These are phyloP conservation scores for Cebidichthys violaceus DNA, from an alignment of 2,113 vertebrate species.

Conservation along the genomic window DNA sequence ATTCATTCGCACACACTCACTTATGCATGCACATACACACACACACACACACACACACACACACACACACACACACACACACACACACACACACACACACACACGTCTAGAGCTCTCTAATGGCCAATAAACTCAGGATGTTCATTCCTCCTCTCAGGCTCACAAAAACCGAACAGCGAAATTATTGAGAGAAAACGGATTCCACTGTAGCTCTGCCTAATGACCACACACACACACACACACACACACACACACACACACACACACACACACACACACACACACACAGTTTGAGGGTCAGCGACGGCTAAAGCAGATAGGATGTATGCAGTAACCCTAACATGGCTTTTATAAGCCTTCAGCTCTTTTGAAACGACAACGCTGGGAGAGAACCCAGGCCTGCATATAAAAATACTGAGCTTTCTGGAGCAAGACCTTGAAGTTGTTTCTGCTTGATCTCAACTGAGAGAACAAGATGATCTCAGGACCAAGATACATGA, in stretches of 20 bases:
- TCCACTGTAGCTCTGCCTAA: slow-evolving; percentile 73
- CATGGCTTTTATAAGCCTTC: slow-evolving; percentile 79
- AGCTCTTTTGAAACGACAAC: slow-evolving; percentile 68
- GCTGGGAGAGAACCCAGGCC: slow-evolving; percentile 71
- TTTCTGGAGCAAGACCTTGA: slow-evolving; percentile 73
- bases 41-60: slow-evolving; percentile 26
- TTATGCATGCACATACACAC: slow-evolving; percentile 8
- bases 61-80: slow-evolving; percentile 34
- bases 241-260: slow-evolving; percentile 44
- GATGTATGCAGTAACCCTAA: slow-evolving; percentile 75
- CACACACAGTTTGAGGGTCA: slow-evolving; percentile 64
- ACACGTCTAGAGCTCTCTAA: slow-evolving; percentile 69
- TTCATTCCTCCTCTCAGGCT: slow-evolving; percentile 75
- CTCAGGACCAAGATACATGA: neutral
- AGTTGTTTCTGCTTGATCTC: slow-evolving; percentile 67
- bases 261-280: slow-evolving; percentile 48
- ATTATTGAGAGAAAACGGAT: slow-evolving; percentile 78
- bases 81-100: slow-evolving; percentile 20
- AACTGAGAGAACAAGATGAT: slow-evolving; percentile 42
- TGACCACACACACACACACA: slow-evolving; percentile 65
- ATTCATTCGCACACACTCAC: slow-evolving; percentile 7
- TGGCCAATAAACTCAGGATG: slow-evolving; percentile 83
- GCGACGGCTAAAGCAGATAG: slow-evolving; percentile 69
- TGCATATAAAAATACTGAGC: slow-evolving; percentile 78
- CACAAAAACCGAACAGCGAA: slow-evolving; percentile 77